Base-by-base conservation (phyloP, 1,140 invertebrate genomes). In the Papilio dardanus region DNA sequence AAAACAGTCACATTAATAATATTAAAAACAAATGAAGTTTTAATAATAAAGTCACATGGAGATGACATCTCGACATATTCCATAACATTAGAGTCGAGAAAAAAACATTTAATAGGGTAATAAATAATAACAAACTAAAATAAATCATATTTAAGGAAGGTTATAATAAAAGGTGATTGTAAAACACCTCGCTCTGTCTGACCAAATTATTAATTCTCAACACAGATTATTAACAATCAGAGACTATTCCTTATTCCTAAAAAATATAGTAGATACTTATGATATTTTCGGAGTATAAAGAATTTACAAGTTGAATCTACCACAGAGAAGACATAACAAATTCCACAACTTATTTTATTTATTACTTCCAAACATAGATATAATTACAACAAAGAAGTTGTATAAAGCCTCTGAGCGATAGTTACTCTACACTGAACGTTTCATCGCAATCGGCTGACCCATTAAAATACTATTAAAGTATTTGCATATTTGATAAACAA, bases 401-500 rank as follows among this genome's bases (percentile, higher is more conserved):
- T 10, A 24, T 24, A 54, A 19, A 58, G 6, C 10, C 2, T 33
- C 28, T 54, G 2, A 3, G 1, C 14, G 30, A 54, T 33, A 14
- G 24, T 28, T 83, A 71, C 74, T 76, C 83, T 84, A 74, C 76
- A 65, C 74, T 78, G 71, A 80, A 83, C 81, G 80, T 83, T 82
- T 82, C 82, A 85, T 76, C 79, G 73, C 75, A 82, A 84, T 81
- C 79, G 82, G 82, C 84, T 82, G 81, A 80, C 83, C 85, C 85
- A 88, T 89, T 89, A 89, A 88, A 88, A 84, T 77, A 82, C 86
- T 86, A 89, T 89, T 89, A 88, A 84, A 74, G 80, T 81, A 89
- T 89, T 89, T 86, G 85, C 87, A 89, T 89, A 89, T 81, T 85
- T 85, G 85, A 88, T 88, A 85, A 86, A 87, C 81, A 86, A 87